A percentile compares a stretch with the other conserved stretches of the same genome.
Conservation (phyloP, 2,797 vertebrate species). For the Sebastiscus tertius region DNA sequence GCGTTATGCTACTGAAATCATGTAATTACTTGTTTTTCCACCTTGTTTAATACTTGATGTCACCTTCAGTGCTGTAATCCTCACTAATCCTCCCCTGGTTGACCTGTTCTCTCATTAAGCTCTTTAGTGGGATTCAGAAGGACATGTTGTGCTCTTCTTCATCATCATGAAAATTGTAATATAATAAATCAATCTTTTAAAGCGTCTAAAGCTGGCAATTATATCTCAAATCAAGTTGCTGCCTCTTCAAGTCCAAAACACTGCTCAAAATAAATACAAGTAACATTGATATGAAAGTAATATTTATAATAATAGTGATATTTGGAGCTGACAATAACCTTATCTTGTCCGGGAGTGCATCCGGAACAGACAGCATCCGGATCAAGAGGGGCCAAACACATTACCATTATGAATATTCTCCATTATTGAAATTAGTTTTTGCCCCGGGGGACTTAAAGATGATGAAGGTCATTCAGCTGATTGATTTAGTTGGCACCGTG, state of each 20-base stretch:
- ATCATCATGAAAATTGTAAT: not conserved
- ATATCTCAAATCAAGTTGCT: not conserved
- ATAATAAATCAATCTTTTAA: not conserved
- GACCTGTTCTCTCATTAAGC: conserved; percentile 1
- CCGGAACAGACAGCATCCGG: not conserved
- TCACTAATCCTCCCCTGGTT: conserved; percentile 23
- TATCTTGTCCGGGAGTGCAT: not conserved
- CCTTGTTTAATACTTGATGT: conserved; percentile 1
- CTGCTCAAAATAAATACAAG: not conserved
- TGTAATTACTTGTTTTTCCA: not conserved
- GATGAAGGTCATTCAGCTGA: not conserved
- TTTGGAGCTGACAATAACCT: not conserved
- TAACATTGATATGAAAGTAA: not conserved
- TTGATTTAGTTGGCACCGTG: not conserved
- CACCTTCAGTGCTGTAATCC: conserved; percentile 24
- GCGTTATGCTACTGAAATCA: not conserved
- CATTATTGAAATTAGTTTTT: conserved; percentile 25
- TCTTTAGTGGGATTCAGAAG: not conserved
- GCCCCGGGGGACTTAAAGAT: not conserved
- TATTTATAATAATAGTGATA: not conserved
- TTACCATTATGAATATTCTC: conserved; percentile 22
- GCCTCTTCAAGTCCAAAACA: not conserved
- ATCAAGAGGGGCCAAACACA: conserved; percentile 6
- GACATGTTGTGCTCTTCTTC: not conserved
- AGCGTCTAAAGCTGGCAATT: not conserved